A percentile compares a stretch with the other conserved stretches of the same genome.
Conservation (phyloP, 2,888 invertebrate species). For the Ennomos quercinarius region DNA sequence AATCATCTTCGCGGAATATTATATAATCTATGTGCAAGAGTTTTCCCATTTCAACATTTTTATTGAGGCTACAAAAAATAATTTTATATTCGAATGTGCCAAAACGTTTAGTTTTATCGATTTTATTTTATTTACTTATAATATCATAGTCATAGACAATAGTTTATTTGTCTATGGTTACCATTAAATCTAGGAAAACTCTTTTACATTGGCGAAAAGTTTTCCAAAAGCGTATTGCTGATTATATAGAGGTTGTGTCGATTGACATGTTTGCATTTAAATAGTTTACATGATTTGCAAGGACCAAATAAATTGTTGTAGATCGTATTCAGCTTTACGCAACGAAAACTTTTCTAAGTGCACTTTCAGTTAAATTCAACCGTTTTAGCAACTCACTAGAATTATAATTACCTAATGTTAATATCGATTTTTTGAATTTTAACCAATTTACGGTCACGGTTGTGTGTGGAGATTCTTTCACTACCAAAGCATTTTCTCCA, state of each 20-base stretch:
- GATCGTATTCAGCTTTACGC: conserved; percentile 33
- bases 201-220: conserved; percentile 5
- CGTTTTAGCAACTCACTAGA: conserved; percentile 66
- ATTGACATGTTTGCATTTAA: conserved; percentile 6
- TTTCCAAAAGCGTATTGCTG: conserved; percentile 8
- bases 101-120: conserved; percentile 22
- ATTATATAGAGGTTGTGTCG: conserved; percentile 2
- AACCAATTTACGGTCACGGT: conserved; percentile 59
- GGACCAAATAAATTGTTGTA: conserved; percentile 19
- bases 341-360: conserved; percentile 51
- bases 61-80: conserved; percentile 18
- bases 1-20: conserved; percentile 26
- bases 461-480: conserved; percentile 50
- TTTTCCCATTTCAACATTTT: conserved; percentile 23
- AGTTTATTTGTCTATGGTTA: no score
- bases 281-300: conserved; percentile 2
- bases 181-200: conserved; percentile 7
- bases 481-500: conserved; percentile 40
- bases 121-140: neutral
- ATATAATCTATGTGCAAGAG: conserved; percentile 30
- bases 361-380: conserved; percentile 61
- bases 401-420: conserved; percentile 56
- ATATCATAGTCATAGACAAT: neutral
- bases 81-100: conserved; percentile 41
- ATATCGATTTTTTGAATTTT: conserved; percentile 62